Evolutionary conservation across 23 tunicate genomes (phyloP).

Genomic region (Clavelina lepadiformis): DNA sequence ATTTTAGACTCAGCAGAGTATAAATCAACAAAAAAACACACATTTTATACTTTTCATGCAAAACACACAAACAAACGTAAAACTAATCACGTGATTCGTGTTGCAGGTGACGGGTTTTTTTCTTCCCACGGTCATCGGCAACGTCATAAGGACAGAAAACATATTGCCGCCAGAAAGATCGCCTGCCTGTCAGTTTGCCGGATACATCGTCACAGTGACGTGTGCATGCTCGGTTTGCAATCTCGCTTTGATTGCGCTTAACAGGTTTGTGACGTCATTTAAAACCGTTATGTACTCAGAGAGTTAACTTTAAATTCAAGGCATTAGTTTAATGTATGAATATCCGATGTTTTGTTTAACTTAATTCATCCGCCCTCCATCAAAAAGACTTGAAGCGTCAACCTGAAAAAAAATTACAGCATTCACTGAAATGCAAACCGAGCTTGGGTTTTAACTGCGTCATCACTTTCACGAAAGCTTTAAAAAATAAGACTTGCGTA

Average conservation of each 20-base stretch:
- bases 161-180: constrained; percentile 20
- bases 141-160: constrained; percentile 33
- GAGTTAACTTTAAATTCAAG: neutral
- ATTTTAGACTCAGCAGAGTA: too few species aligned
- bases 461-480: too few species aligned
- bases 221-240: constrained; percentile 63
- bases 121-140: constrained; percentile 51
- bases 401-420: too few species aligned
- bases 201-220: constrained; percentile 47
- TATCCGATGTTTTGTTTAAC: neutral
- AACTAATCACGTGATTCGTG: neutral
- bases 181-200: constrained; percentile 52
- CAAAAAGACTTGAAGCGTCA: too few species aligned
- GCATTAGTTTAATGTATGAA: neutral
- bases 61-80: too few species aligned
- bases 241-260: constrained; percentile 49
- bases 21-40: too few species aligned
- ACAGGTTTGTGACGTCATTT: constrained; percentile 58
- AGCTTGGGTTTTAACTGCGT: too few species aligned
- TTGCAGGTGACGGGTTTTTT: constrained; percentile 42
- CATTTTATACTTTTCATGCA: neutral
- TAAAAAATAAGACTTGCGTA: too few species aligned
- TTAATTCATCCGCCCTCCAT: too few species aligned
- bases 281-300: too few species aligned
- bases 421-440: too few species aligned